A percentile compares a stretch with the other conserved stretches of the same genome.
These are phyloP conservation scores for Phaenicophaeus curvirostris DNA, from an alignment of 2,797 vertebrate species.

Conservation along the genomic window DNA sequence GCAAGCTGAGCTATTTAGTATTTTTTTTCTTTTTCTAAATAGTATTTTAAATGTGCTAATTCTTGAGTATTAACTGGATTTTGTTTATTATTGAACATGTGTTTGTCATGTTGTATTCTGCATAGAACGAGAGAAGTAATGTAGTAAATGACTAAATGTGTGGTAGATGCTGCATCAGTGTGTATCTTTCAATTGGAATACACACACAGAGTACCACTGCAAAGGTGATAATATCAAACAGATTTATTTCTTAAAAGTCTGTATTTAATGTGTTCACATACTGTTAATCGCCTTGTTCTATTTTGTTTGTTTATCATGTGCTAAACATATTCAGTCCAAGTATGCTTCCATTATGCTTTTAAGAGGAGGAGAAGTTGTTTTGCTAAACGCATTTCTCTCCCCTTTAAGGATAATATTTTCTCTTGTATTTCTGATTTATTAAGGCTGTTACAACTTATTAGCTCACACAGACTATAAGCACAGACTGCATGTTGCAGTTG, in stretches of 20 bases:
- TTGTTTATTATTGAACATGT: slow-evolving; percentile 2
- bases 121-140: slow-evolving; percentile 17
- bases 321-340: slow-evolving; percentile 42
- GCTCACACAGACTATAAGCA: not conserved
- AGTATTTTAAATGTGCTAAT: slow-evolving; percentile 15
- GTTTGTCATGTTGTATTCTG: not conserved
- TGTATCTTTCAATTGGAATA: slow-evolving; percentile 35
- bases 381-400: slow-evolving; percentile 8
- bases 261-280: not conserved
- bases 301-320: slow-evolving; percentile 45
- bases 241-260: slow-evolving; percentile 63
- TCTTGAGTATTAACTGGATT: not conserved
- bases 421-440: slow-evolving; percentile 40
- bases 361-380: slow-evolving; percentile 48
- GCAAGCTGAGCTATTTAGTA: not conserved
- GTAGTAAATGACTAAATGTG: slow-evolving; percentile 35
- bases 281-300: slow-evolving; percentile 54
- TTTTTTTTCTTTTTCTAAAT: slow-evolving; percentile 38
- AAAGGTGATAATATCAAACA: slow-evolving; percentile 46
- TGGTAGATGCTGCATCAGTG: slow-evolving; percentile 35
- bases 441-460: slow-evolving; percentile 14
- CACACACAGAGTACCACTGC: slow-evolving; percentile 30
- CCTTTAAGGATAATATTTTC: slow-evolving; percentile 40
- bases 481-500: slow-evolving; percentile 27
- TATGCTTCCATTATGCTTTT: slow-evolving; percentile 43